A percentile compares a stretch with the other conserved stretches of the same genome.
Conservation (phyloP, 1,140 invertebrate species). For the Hermetia illucens region DNA sequence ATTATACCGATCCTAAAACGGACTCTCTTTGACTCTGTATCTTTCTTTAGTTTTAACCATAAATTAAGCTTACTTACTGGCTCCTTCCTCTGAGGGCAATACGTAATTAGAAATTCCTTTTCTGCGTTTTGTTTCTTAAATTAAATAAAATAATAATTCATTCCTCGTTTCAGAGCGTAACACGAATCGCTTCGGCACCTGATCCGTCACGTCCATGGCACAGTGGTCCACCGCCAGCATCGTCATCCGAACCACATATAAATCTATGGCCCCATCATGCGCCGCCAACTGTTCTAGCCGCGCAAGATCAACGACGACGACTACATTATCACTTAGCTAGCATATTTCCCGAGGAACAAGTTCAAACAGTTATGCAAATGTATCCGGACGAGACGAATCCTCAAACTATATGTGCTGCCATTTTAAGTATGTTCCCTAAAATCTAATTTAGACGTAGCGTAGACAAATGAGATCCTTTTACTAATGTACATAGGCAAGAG, state of each 20-base stretch:
- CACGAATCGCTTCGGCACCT: slow-evolving; percentile 66
- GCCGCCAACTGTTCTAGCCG: slow-evolving; percentile 31
- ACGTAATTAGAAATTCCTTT: too few relatives aligned
- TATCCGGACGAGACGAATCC: slow-evolving; percentile 79
- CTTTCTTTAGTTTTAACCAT: too few relatives aligned
- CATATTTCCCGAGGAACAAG: slow-evolving; percentile 79
- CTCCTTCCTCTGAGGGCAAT: too few relatives aligned
- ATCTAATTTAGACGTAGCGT: slow-evolving; percentile 30
- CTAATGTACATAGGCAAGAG: too few relatives aligned
- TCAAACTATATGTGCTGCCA: slow-evolving; percentile 75
- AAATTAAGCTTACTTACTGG: too few relatives aligned
- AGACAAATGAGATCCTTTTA: too few relatives aligned
- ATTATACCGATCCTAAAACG: too few relatives aligned
- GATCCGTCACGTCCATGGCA: slow-evolving; percentile 43
- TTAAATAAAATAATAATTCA: neutral
- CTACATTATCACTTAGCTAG: slow-evolving; percentile 73
- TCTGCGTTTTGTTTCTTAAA: slow-evolving; percentile 1
- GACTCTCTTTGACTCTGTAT: too few relatives aligned
- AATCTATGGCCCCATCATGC: slow-evolving; percentile 35
- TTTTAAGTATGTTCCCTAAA: slow-evolving; percentile 56
- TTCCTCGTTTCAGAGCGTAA: slow-evolving; percentile 36
- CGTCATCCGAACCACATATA: slow-evolving; percentile 49
- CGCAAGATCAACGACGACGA: slow-evolving; percentile 52
- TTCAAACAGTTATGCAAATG: slow-evolving; percentile 65
- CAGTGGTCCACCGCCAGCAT: slow-evolving; percentile 25